These are phyloP conservation scores for Notodonta dromedarius DNA, from an alignment of 2,888 invertebrate genomes.

Conservation along the genomic window DNA sequence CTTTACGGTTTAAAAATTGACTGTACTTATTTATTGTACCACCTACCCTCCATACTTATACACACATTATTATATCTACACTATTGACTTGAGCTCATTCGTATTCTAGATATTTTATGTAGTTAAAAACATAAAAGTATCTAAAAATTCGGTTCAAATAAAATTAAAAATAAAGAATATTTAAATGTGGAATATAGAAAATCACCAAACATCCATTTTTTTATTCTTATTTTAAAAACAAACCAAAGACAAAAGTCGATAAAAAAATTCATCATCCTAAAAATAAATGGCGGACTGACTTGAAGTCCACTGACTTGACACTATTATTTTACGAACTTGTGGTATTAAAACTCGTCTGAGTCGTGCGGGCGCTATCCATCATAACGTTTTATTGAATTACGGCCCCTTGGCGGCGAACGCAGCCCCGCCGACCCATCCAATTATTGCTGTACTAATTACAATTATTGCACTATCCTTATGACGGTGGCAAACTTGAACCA, in stretches of 20 bases:
- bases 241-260: no score
- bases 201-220: no score
- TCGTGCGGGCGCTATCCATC: conserved; percentile 61
- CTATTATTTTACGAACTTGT: conserved; percentile 4
- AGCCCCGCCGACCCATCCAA: conserved; percentile 45
- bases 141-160: no score
- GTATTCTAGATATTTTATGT: no score
- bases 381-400: conserved; percentile 64
- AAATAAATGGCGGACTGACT: no score
- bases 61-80: background rate
- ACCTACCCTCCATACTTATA: background rate
- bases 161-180: no score
- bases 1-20: conserved; percentile 63
- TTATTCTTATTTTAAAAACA: no score
- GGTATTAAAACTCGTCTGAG: conserved; percentile 4
- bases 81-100: no score
- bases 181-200: no score
- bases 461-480: conserved; percentile 45
- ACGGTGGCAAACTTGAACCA: background rate
- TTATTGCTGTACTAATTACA: conserved; percentile 54
- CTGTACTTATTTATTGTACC: conserved; percentile 14
- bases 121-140: no score
- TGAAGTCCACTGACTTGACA: background rate
- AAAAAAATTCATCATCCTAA: no score
- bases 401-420: conserved; percentile 44